Evolutionary conservation across 2,888 invertebrate species (phyloP), one percentile per base, ranked within the genome.

Genomic region (Elegia similella): DNA sequence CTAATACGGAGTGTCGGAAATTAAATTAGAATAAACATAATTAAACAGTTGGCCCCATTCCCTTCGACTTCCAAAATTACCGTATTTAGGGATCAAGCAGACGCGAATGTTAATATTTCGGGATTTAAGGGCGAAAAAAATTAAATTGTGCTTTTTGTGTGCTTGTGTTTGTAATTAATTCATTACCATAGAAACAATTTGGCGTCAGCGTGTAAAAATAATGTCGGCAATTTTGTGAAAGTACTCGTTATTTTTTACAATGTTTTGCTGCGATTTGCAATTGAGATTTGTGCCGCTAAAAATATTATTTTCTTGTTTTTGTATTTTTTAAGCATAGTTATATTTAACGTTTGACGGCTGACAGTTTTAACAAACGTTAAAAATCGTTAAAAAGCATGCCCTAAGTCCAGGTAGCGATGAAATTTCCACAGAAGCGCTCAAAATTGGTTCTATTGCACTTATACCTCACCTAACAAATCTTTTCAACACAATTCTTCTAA

Each of bases 11-110:
- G 77, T 80, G 78, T 75, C 66, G 77, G 74, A 78, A 82, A 82
- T 85, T 81, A 84, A 86, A 84, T 86, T 83, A 80, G 73, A 83
- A 85, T 85, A 85, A 86, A 83, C 80, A 83, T 83, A 85, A 85
- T 86, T 81, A 84, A 84, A 77, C 80, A 80, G 78, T 79, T 72
- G 75, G 74, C 79, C 78, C 72, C 76, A 78, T 82, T 81, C 69
- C 74, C 68, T 79, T 78, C 75, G 72, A 80, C 78, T 81, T 78
- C 66, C 77, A 76, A 78, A 82, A 83, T 82, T 75, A 73, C 74
- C 75, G 77, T 76, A 78, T 82, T 76, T 70, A 70, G 66, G 74
- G 75, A 81, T 84, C 79, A 81, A 74, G 73, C 61, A 67, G 68
- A 63, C 63, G 72, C 72, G 72, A 71, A 80, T 75, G 82, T 77